A percentile compares a stretch with the other conserved stretches of the same genome.
Conservation (phyloP, 2,797 vertebrate genomes). For the Coluber constrictor region DNA sequence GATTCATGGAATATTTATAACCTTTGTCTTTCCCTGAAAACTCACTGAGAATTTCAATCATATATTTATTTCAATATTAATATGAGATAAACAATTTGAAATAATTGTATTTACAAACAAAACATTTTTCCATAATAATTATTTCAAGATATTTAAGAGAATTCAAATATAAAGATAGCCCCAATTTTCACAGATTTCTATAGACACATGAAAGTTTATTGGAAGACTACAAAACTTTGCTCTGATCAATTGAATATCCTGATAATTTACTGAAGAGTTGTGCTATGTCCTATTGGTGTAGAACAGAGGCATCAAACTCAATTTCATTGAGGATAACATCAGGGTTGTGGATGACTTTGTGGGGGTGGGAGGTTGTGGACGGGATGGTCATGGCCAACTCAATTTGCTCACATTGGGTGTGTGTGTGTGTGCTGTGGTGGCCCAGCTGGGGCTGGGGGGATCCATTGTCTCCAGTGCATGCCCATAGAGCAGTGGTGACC, state of each 20-base stretch:
- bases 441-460: no score
- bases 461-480: no score
- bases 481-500: no score
- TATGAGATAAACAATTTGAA: background rate
- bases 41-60: background rate
- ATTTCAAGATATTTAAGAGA: background rate
- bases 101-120: background rate
- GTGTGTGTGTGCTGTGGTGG: no score
- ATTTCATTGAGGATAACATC: no score
- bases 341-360: no score
- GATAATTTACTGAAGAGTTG: background rate
- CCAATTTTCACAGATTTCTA: background rate
- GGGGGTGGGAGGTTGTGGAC: no score
- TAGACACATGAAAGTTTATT: background rate
- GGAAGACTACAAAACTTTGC: background rate
- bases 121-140: background rate
- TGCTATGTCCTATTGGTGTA: background rate
- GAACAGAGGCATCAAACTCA: background rate
- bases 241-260: background rate
- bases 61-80: background rate
- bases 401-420: no score
- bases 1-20: background rate
- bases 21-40: background rate
- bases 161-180: background rate
- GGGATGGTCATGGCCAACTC: no score